phyloP scores from a whole-genome alignment of 2,888 invertebrate genomes.

The Drosophila nigritarsus region DNA sequence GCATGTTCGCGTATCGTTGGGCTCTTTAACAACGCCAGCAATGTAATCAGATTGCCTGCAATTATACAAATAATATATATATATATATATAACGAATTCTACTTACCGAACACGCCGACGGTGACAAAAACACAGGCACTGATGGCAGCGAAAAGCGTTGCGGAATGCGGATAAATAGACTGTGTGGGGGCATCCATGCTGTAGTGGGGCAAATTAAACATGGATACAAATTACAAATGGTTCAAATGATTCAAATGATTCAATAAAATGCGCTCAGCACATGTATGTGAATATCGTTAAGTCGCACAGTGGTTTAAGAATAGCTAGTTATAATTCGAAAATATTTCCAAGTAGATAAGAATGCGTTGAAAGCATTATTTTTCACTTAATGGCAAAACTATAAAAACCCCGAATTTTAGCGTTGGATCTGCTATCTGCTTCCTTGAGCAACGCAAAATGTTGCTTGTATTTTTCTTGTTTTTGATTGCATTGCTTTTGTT shows the following conservation, averaged over 20 bases:
- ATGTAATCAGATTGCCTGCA: conserved; percentile 93
- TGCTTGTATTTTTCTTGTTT: background rate
- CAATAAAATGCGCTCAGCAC: conserved; percentile 7
- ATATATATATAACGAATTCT: background rate
- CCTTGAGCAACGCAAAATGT: background rate
- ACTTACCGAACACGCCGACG: conserved; percentile 92
- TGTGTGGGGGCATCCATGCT: conserved; percentile 69
- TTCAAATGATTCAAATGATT: conserved; percentile 2
- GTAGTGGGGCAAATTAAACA: conserved; percentile 7
- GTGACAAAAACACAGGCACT: conserved; percentile 92
- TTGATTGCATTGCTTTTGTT: background rate
- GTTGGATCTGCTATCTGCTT: background rate
- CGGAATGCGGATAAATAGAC: conserved; percentile 88
- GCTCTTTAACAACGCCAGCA: conserved; percentile 91
- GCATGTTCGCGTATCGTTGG: conserved; percentile 93
- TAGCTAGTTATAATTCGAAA: background rate
- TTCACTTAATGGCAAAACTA: background rate
- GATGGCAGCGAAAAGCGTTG: conserved; percentile 91
- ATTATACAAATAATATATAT: background rate
- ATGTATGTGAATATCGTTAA: conserved; percentile 1
- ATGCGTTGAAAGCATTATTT: background rate
- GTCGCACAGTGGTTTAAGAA: background rate
- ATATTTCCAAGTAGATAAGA: background rate
- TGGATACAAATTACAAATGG: background rate
- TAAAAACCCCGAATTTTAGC: background rate